These are phyloP conservation scores for Eristalis tenax DNA, from an alignment of 2,888 invertebrate genomes.

Conservation along the genomic window DNA sequence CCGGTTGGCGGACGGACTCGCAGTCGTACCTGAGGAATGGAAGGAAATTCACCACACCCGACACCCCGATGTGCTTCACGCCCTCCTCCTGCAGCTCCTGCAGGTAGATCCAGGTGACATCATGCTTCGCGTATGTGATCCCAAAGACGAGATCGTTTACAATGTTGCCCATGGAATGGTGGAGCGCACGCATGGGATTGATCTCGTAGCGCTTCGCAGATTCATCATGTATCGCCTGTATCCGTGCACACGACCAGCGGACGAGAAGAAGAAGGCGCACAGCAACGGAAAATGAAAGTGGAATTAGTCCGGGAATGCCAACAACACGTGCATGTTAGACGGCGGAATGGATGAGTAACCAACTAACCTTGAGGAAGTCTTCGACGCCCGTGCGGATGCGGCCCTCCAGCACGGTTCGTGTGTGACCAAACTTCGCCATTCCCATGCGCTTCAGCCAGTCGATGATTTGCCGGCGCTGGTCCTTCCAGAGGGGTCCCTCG, in stretches of 20 bases:
- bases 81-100: conserved; percentile 91
- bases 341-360: conserved; percentile 27
- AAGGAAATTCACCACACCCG: conserved; percentile 91
- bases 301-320: conserved; percentile 35
- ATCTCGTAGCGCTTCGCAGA: conserved; percentile 77
- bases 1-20: conserved; percentile 13
- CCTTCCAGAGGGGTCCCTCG: conserved; percentile 90
- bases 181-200: conserved; percentile 78
- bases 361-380: conserved; percentile 83
- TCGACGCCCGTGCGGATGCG: conserved; percentile 85
- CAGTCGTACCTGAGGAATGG: conserved; percentile 87
- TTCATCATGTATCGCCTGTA: conserved; percentile 72
- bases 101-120: conserved; percentile 89
- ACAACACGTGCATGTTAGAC: conserved; percentile 24
- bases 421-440: conserved; percentile 84
- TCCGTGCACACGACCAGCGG: neutral
- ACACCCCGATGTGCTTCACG: conserved; percentile 90
- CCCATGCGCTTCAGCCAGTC: conserved; percentile 89
- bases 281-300: conserved; percentile 43
- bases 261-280: neutral
- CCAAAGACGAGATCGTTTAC: conserved; percentile 91
- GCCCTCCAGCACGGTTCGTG: conserved; percentile 85
- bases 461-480: conserved; percentile 89
- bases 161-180: conserved; percentile 89
- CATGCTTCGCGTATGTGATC: conserved; percentile 85